Evolutionary conservation across 2,797 vertebrate genomes (phyloP).

Genomic region (Potorous gilbertii): DNA sequence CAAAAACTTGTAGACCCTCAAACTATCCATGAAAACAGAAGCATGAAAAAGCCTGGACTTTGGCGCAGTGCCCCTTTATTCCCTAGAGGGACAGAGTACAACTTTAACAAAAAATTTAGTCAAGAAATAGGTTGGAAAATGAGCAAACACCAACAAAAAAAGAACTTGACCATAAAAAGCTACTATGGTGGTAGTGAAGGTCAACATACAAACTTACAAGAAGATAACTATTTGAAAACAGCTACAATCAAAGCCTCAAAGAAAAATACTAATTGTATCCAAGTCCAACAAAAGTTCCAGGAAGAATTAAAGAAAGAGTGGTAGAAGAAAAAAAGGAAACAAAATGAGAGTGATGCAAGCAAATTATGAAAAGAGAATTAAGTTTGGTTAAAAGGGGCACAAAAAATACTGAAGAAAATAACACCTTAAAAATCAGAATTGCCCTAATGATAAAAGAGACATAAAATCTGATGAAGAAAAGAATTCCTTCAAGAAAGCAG

Average conservation of each 20-base stretch:
- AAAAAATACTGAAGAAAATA: not conserved
- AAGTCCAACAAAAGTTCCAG: not conserved
- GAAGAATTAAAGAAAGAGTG: not conserved
- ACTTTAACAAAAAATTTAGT: not conserved
- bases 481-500: not conserved
- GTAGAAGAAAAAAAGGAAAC: not conserved
- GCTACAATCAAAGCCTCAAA: not conserved
- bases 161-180: not conserved
- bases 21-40: not conserved
- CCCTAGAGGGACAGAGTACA: not conserved
- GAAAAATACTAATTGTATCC: not conserved
- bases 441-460: not conserved
- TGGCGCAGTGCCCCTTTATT: no score
- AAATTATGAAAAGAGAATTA: not conserved
- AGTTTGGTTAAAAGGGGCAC: not conserved
- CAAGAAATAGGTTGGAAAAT: not conserved
- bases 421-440: not conserved
- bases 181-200: not conserved
- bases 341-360: not conserved
- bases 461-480: not conserved
- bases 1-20: not conserved
- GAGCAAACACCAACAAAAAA: not conserved
- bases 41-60: not conserved
- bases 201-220: not conserved
- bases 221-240: not conserved